Evolutionary conservation across 2,888 invertebrate genomes (phyloP), one percentile per base, ranked within the genome.

Genomic region (Archaeoteleia sp.): DNA sequence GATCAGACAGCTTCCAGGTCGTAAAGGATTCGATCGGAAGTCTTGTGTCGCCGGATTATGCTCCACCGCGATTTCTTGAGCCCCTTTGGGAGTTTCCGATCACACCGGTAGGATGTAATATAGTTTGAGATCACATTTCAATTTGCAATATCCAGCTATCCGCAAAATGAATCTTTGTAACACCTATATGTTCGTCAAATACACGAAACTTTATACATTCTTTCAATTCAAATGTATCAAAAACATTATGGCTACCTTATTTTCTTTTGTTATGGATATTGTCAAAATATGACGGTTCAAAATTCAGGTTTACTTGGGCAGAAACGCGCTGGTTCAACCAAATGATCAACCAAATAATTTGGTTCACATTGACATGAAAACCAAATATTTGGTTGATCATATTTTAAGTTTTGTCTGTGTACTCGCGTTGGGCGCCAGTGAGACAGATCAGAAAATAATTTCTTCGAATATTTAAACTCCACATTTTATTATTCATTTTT

Each of bases 81-180:
- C 48, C 27, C 61, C 67, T 57, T 54, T 48, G 67, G 61, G 67
- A 67, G 61, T 57, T 62, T 67, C 45, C 46, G 61, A 67, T 67
- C 61, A 45, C 61, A 40, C 51, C 46, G 46, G 23, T 42, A 32
- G 39, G 30, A 53, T 62, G 60, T 67, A 60, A 67, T 62, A 62
- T 53, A 62, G 55, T 67, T 57, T 51, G 67, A 62, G 67, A 67
- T 67, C 60, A 55, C 61, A 67, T 67, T 67, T 67, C 67, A 67
- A 67, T 67, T 67, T 67, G 61, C 67, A 67, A 67, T 67, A 67
- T 61, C 54, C 67, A 67, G 34, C 35, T 49, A 35, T 13, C 48
- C 55, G 35, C 48, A 67, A 61, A 67, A 67, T 67, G 49, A 61
- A 55, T 61, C 55, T 54, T 13, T 25, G 43, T 12, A 9, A 23